Evolutionary conservation across 2,113 vertebrate genomes (phyloP).

Genomic region (Ivindomyrus marchei): DNA sequence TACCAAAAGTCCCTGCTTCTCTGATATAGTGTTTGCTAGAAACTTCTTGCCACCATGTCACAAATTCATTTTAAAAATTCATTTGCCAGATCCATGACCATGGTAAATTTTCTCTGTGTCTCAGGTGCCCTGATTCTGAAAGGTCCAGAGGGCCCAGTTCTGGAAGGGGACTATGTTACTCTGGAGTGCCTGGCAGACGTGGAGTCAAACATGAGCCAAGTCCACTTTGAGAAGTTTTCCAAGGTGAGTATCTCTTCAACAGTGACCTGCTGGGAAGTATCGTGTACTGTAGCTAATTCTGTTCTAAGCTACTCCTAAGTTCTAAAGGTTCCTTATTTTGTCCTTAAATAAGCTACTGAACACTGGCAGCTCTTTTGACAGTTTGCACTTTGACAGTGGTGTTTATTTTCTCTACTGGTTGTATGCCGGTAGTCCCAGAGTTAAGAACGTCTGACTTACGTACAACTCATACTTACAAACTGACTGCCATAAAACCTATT

Average conservation of each 20-base stretch:
- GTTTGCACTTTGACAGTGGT: background rate
- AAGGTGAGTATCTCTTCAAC: slow-evolving; percentile 38
- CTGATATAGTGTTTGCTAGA: background rate
- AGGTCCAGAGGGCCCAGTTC: slow-evolving; percentile 45
- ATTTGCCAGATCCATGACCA: background rate
- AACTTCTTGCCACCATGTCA: background rate
- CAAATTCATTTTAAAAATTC: background rate
- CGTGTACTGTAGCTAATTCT: background rate
- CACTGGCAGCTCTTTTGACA: background rate
- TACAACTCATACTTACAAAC: background rate
- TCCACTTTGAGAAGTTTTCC: slow-evolving; percentile 52
- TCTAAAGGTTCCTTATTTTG: background rate
- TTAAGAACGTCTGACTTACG: background rate
- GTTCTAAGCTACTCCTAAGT: background rate
- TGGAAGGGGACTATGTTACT: slow-evolving; percentile 47
- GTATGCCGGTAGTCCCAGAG: too few relatives aligned
- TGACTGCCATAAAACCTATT: background rate
- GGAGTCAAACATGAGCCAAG: slow-evolving; percentile 51
- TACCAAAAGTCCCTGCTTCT: background rate
- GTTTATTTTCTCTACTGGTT: too few relatives aligned
- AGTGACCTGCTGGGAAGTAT: background rate
- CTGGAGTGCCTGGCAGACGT: slow-evolving; percentile 55
- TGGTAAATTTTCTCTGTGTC: slow-evolving; percentile 18
- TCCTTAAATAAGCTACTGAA: background rate
- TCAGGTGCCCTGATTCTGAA: slow-evolving; percentile 54